A percentile compares a stretch with the other conserved stretches of the same genome.
Conservation (phyloP, 2,888 invertebrate species). For the Dryobota labecula region DNA sequence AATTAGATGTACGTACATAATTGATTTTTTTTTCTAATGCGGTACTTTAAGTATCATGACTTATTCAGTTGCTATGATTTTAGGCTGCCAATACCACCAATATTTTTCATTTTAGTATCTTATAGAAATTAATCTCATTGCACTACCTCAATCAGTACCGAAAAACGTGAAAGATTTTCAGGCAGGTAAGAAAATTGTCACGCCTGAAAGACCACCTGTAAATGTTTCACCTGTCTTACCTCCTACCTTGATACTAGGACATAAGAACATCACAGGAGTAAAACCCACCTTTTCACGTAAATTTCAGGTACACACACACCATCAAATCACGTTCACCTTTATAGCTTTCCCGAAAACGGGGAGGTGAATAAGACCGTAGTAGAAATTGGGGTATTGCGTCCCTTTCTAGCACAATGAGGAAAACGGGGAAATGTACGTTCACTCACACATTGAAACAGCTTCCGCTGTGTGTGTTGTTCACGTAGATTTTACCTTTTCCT, state of each 20-base stretch:
- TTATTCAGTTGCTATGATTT: background rate
- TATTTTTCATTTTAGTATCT: background rate
- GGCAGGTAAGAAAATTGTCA: conserved; percentile 59
- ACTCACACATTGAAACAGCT: conserved; percentile 24
- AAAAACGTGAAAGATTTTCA: background rate
- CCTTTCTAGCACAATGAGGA: conserved; percentile 32
- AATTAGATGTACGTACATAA: background rate
- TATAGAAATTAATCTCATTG: background rate
- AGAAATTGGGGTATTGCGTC: conserved; percentile 31
- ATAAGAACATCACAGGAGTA: conserved; percentile 74
- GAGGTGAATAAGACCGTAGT: conserved; percentile 18
- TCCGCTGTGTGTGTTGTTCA: conserved; percentile 21
- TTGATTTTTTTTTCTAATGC: background rate
- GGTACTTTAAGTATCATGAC: too few species aligned
- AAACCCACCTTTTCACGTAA: conserved; percentile 75
- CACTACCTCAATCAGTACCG: background rate
- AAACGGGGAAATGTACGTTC: background rate
- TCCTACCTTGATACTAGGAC: conserved; percentile 86
- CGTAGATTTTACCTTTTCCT: conserved; percentile 18
- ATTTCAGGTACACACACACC: conserved; percentile 78
- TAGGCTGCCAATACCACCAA: background rate
- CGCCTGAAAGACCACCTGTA: conserved; percentile 73
- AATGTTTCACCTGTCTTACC: conserved; percentile 87
- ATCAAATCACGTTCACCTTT: conserved; percentile 57
- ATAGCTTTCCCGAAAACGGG: conserved; percentile 28